Percentiles rank a stretch among this genome's conserved stretches.
These are phyloP conservation scores for Morus bassanus DNA, from an alignment of 2,797 vertebrate genomes.

Conservation along the genomic window DNA sequence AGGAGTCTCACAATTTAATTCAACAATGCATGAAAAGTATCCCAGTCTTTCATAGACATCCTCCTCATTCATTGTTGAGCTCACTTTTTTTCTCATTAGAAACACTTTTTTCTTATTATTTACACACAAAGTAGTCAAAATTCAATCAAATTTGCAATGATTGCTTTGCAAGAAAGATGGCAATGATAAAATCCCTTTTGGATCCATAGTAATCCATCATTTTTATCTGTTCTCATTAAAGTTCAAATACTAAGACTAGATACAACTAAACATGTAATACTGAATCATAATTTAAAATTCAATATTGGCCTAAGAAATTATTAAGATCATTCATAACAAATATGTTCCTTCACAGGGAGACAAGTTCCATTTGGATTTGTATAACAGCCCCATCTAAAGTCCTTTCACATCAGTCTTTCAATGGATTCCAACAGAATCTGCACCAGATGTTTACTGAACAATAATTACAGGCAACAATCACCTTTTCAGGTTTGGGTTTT, in stretches of 20 bases:
- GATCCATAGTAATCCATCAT: neutral
- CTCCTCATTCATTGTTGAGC: neutral
- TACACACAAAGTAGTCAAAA: neutral
- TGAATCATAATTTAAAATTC: neutral
- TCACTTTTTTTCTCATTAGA: neutral
- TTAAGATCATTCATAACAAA: neutral
- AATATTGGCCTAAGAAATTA: neutral
- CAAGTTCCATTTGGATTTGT: neutral
- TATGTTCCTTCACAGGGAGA: neutral
- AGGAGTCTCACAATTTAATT: neutral
- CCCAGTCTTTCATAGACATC: neutral
- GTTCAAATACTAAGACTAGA: neutral
- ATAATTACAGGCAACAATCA: neutral
- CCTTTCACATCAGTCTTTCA: neutral
- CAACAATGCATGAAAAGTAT: neutral
- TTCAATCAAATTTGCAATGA: neutral
- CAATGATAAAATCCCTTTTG: neutral
- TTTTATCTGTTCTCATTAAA: neutral
- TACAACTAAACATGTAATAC: neutral
- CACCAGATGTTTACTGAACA: neutral
- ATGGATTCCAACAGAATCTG: neutral
- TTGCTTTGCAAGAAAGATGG: neutral
- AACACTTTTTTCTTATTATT: neutral
- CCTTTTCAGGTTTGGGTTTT: neutral
- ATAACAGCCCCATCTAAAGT: neutral